Evolutionary conservation across 2,888 invertebrate species (phyloP), one percentile per base, ranked within the genome.

Genomic region (Clunio marinus): DNA sequence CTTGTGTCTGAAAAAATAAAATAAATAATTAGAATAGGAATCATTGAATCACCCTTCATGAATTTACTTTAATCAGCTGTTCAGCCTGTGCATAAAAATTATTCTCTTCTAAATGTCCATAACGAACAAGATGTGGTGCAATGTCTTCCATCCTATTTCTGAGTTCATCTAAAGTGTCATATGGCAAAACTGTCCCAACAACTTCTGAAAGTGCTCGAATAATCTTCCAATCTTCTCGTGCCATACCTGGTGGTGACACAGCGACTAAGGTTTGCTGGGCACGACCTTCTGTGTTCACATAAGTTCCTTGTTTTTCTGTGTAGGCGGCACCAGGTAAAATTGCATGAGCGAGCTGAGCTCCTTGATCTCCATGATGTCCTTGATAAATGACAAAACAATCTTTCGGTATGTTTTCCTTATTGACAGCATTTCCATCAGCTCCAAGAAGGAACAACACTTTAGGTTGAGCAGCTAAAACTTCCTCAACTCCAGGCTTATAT

Each of bases 151-250:
- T 82, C 32, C 98, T 86, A 66, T 81, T 81, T 71, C 97, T 85
- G 10, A 99, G 81, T 74, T 94, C 91, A 73, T 88, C 84, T 72
- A 96, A 79, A 69, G 82, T 88, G 77, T 97, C 96, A 78, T 98
- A 99, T 0, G 94, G 91, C 45, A 96, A 82, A 17, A 86, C 81
- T 62, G 81, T 77, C 27, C 88, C 89, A 71, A 68, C 4, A 75
- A 97, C 92, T 82, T 99, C 97, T 0, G 97, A 96, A 7, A 99
- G 81, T 0, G 99, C 99, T 70, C 99, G 86, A 73, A 99, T 85
- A 73, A 99, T 94, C 83, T 98, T 98, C 99, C 99, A 99, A 81
- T 98, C 97, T 75, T 94, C 94, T 63, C 97, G 84, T 0, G 96
- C 97, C 80, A 88, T 82, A 45, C 96, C 96, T 1, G 97, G 97